Evolutionary conservation across 2,113 vertebrate species (phyloP).

Genomic region (Neodontobutis hainanensis): DNA sequence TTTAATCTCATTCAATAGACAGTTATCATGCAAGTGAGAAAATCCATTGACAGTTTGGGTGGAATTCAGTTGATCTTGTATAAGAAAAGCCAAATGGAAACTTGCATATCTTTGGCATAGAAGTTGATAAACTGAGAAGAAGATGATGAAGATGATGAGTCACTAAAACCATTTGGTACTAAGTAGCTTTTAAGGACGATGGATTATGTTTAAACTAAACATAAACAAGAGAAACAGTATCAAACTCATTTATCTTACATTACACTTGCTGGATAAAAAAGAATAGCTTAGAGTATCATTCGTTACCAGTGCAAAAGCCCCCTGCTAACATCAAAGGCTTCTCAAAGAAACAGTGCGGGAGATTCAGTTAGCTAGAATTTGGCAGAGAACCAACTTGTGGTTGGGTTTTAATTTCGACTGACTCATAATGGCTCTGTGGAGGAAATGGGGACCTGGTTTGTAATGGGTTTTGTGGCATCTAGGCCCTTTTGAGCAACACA

Average conservation of each 20-base stretch:
- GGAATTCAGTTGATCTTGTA: too few relatives aligned
- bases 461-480: conserved; percentile 52
- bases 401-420: conserved; percentile 85
- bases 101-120: conserved; percentile 20
- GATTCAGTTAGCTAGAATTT: conserved; percentile 90
- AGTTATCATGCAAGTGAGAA: conserved; percentile 4
- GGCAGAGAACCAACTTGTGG: conserved; percentile 90
- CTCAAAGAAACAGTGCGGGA: conserved; percentile 76
- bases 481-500: conserved; percentile 43
- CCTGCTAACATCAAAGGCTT: conserved; percentile 96
- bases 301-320: conserved; percentile 90
- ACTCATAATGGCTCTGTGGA: conserved; percentile 76
- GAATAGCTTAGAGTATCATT: conserved; percentile 97
- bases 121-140: conserved; percentile 31
- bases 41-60: conserved; percentile 18
- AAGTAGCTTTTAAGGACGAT: conserved; percentile 78
- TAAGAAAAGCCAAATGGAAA: conserved; percentile 61
- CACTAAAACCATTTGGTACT: too few relatives aligned
- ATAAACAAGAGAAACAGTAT: conserved; percentile 95
- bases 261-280: conserved; percentile 99
- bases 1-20: conserved; percentile 6
- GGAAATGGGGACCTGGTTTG: conserved; percentile 65
- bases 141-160: conserved; percentile 46
- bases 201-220: conserved; percentile 83
- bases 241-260: conserved; percentile 99